A percentile compares a stretch with the other conserved stretches of the same genome.
These are phyloP conservation scores for Diachasma alloeum DNA, from an alignment of 1,140 invertebrate species.

Conservation along the genomic window DNA sequence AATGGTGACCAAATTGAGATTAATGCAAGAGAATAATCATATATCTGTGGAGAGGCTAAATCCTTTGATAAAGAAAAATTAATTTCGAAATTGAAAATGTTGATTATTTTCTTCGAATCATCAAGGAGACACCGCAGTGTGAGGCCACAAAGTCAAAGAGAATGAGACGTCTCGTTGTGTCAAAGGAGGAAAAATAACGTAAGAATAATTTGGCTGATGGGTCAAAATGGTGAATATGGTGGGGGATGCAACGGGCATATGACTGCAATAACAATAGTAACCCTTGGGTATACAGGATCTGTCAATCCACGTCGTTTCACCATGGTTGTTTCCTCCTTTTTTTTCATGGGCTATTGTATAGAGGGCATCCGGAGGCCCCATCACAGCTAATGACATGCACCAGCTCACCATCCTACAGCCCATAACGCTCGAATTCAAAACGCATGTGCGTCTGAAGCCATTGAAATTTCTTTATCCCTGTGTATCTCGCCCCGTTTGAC, in stretches of 20 bases:
- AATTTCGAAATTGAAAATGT: neutral
- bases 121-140: neutral
- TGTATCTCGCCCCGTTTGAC: conserved; percentile 18
- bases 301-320: conserved; percentile 61
- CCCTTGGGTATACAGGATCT: conserved; percentile 52
- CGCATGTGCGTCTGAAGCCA: conserved; percentile 18
- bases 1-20: neutral
- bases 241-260: conserved; percentile 48
- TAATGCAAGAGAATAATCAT: neutral
- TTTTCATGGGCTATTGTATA: conserved; percentile 38
- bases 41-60: neutral
- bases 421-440: conserved; percentile 3
- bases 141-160: conserved; percentile 21
- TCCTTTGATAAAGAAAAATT: neutral
- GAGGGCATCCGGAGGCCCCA: conserved; percentile 55
- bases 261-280: conserved; percentile 57
- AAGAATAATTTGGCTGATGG: conserved; percentile 39
- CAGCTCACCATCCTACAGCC: conserved; percentile 39
- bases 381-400: conserved; percentile 63
- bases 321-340: conserved; percentile 55
- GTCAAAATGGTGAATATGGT: neutral
- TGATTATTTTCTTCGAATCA: neutral
- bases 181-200: conserved; percentile 10
- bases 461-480: conserved; percentile 33
- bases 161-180: neutral